Evolutionary conservation across 1,140 invertebrate species (phyloP).

Genomic region (Pseudomyrmex cubaensis): DNA sequence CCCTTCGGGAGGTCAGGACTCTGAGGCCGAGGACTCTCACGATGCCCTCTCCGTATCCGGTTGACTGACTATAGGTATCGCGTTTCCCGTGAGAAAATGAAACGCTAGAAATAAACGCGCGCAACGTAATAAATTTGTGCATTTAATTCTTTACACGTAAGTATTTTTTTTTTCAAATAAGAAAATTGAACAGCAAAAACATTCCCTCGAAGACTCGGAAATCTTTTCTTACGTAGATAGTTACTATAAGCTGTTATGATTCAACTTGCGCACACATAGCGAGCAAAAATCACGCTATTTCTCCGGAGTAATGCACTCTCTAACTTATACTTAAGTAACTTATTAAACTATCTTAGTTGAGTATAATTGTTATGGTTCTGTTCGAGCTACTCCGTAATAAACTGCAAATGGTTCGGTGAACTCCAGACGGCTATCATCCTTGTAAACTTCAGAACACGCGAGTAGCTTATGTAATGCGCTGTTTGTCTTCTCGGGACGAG

Average conservation of each 20-base stretch:
- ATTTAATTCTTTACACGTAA: not conserved
- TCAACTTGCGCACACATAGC: not conserved
- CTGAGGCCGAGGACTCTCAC: conserved; percentile 33
- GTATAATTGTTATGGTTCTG: conserved; percentile 36
- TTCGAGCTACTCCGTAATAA: conserved; percentile 41
- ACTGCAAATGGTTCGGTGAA: conserved; percentile 44
- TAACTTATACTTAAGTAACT: conserved; percentile 19
- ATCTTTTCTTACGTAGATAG: not conserved
- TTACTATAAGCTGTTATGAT: not conserved
- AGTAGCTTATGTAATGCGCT: conserved; percentile 38
- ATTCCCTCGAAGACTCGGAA: not conserved
- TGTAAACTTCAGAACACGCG: conserved; percentile 43
- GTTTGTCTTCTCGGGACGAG: conserved; percentile 26
- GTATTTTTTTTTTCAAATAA: not conserved
- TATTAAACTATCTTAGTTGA: conserved; percentile 32
- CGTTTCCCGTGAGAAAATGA: not conserved
- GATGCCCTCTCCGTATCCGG: conserved; percentile 41
- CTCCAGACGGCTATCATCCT: conserved; percentile 20
- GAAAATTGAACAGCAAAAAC: not conserved
- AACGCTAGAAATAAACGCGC: not conserved
- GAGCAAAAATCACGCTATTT: conserved; percentile 1
- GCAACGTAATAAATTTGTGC: not conserved
- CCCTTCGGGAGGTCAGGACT: not conserved
- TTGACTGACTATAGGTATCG: conserved; percentile 7
- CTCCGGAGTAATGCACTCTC: conserved; percentile 14